These are phyloP conservation scores for Drosophila kanapiae DNA, from an alignment of 1,140 invertebrate species.

Conservation along the genomic window DNA sequence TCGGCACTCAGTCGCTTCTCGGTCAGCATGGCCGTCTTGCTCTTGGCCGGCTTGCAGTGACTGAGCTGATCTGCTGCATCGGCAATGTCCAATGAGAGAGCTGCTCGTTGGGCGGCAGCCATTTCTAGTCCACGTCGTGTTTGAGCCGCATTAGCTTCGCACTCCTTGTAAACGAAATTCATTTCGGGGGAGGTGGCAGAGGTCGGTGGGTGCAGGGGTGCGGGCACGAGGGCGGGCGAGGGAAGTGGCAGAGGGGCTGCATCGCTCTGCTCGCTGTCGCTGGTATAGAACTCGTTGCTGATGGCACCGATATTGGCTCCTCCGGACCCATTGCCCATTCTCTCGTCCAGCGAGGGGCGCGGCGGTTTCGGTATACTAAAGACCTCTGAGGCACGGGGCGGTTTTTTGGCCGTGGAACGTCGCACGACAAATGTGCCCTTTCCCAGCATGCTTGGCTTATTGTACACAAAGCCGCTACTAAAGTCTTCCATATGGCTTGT, in stretches of 20 bases:
- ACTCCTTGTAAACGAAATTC: constrained; percentile 70
- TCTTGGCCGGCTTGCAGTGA: constrained; percentile 53
- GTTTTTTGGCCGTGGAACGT: constrained; percentile 70
- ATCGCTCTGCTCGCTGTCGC: constrained; percentile 67
- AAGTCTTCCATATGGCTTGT: constrained; percentile 51
- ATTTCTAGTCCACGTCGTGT: constrained; percentile 69
- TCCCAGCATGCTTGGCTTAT: constrained; percentile 75
- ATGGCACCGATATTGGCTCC: constrained; percentile 51
- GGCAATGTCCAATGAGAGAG: constrained; percentile 72
- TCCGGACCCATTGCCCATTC: constrained; percentile 11
- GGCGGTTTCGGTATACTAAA: constrained; percentile 70
- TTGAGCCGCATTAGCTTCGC: constrained; percentile 52
- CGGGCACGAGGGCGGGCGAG: constrained; percentile 35
- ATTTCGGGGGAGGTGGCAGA: constrained; percentile 42
- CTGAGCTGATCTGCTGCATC: constrained; percentile 59
- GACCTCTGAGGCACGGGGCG: constrained; percentile 64
- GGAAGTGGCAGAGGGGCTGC: constrained; percentile 43
- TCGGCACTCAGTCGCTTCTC: constrained; percentile 73
- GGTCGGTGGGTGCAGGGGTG: constrained; percentile 27
- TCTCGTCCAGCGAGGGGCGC: constrained; percentile 50
- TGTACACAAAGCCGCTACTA: constrained; percentile 60
- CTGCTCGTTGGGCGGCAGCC: constrained; percentile 55
- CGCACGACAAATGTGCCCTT: constrained; percentile 81
- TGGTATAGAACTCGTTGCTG: constrained; percentile 74
- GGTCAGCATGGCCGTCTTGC: constrained; percentile 70